A percentile compares a stretch with the other conserved stretches of the same genome.
Evolutionary conservation across 35 echinoderm and acorn worm species (phyloP).

Genomic region (Heliocidaris erythrogramma): DNA sequence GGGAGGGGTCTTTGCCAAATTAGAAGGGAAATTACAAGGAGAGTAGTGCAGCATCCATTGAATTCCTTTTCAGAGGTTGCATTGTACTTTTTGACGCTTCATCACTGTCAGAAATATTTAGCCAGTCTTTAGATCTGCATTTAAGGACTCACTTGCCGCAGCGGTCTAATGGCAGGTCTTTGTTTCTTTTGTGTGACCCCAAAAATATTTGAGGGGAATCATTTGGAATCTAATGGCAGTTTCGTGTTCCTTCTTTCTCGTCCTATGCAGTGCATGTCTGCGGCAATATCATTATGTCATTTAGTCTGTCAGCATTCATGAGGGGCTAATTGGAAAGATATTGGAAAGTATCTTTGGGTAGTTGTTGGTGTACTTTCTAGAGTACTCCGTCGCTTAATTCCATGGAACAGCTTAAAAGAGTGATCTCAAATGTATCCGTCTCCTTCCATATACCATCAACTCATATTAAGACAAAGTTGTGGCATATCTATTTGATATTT

Average conservation of each 20-base stretch:
- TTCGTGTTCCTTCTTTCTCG: background rate
- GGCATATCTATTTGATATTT: background rate
- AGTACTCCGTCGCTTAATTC: background rate
- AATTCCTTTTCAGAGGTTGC: background rate
- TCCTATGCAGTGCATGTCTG: background rate
- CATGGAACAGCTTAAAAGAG: background rate
- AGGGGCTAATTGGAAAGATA: conserved; percentile 9
- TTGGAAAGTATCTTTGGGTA: background rate
- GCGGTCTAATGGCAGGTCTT: background rate
- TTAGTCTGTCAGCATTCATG: background rate
- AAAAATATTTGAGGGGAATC: conserved; percentile 11
- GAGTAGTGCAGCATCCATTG: background rate
- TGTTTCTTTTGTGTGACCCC: conserved; percentile 2
- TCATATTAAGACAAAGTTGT: background rate
- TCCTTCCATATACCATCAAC: background rate
- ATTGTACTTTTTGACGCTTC: background rate
- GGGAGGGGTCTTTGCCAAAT: background rate
- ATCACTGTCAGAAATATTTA: conserved; percentile 3
- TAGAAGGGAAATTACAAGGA: background rate
- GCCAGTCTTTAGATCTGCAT: background rate
- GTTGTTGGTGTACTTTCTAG: background rate
- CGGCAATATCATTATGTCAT: background rate
- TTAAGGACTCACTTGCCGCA: background rate
- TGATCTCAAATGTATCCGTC: background rate
- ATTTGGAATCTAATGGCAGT: conserved; percentile 11